phyloP scores from a whole-genome alignment of 92 coral and sea anemone species.

The Zoanthus sociatus region DNA sequence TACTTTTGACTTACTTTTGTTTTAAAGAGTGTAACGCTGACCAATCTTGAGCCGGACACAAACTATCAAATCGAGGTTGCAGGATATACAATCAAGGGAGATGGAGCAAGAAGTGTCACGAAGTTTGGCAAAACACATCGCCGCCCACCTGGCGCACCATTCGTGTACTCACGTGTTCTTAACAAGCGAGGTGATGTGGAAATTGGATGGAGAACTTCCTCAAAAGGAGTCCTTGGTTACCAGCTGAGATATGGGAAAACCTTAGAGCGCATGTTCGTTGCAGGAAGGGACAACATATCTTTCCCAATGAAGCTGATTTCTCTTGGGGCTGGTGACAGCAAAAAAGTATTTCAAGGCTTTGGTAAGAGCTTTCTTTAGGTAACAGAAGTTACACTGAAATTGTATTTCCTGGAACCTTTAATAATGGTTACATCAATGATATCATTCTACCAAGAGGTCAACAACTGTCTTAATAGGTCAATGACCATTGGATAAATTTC shows the following conservation, averaged over 20 bases:
- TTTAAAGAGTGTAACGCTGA: slow-evolving; percentile 66
- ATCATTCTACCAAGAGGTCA: too few relatives aligned
- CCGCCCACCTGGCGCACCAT: slow-evolving; percentile 74
- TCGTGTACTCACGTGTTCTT: slow-evolving; percentile 47
- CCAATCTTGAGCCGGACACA: slow-evolving; percentile 79
- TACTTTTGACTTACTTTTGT: background rate
- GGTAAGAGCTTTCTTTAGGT: slow-evolving; percentile 39
- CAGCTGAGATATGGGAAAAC: slow-evolving; percentile 77
- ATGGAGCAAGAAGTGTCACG: slow-evolving; percentile 77
- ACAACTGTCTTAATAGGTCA: too few relatives aligned
- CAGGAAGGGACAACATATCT: slow-evolving; percentile 59
- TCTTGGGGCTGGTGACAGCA: slow-evolving; percentile 47
- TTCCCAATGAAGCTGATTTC: slow-evolving; percentile 75
- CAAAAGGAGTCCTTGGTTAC: slow-evolving; percentile 61
- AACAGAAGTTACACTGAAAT: too few relatives aligned
- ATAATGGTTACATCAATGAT: too few relatives aligned
- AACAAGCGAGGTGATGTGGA: slow-evolving; percentile 50
- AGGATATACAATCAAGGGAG: slow-evolving; percentile 88
- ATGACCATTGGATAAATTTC: too few relatives aligned
- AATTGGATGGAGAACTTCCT: slow-evolving; percentile 81
- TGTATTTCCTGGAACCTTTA: too few relatives aligned
- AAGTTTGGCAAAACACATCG: slow-evolving; percentile 70
- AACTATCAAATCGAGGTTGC: slow-evolving; percentile 87
- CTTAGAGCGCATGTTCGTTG: slow-evolving; percentile 52
- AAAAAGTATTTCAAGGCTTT: slow-evolving; percentile 59